Evolutionary conservation across 2,888 invertebrate species (phyloP), one percentile per base, ranked within the genome.

Genomic region (Andrena haemorrhoa): DNA sequence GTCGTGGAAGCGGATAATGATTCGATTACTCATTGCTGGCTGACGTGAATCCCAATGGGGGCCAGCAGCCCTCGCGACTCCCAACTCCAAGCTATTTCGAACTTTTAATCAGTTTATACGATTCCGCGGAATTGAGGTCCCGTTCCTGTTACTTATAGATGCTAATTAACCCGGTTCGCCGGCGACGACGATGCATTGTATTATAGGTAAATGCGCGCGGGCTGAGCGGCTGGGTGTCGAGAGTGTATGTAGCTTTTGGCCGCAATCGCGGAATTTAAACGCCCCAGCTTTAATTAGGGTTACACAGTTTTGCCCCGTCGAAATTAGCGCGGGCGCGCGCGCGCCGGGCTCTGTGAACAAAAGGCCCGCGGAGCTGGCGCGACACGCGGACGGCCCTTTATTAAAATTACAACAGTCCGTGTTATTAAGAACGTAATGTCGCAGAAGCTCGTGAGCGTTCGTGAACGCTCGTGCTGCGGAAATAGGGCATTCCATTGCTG

Each of bases 61-160:
- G 16, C 23, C 12, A 12, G 7, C 4, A 31, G 20, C 41, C 61
- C 53, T 31, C 47, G 1, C 33, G 60, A 63, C 69, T 73, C 77
- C 41, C 61, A 47, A 41, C 66, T 56, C 33, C 56, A 41, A 65
- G 49, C 78, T 71, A 75, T 82, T 79, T 29, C 80, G 47, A 86
- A 86, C 83, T 86, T 86, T 86, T 86, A 86, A 86, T 86, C 83
- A 86, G 87, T 86, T 86, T 83, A 85, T 79, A 73, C 76, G 80
- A 85, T 86, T 86, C 77, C 75, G 76, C 58, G 77, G 64, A 77
- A 81, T 83, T 79, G 85, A 83, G 81, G 85, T 86, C 84, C 70
- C 65, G 69, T 76, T 77, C 81, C 56, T 56, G 79, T 79, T 75
- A 74, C 79, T 56, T 51, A 76, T 78, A 75, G 80, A 83, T 85